phyloP scores from a whole-genome alignment of 2,113 vertebrate species.

The Heloderma charlesbogerti region DNA sequence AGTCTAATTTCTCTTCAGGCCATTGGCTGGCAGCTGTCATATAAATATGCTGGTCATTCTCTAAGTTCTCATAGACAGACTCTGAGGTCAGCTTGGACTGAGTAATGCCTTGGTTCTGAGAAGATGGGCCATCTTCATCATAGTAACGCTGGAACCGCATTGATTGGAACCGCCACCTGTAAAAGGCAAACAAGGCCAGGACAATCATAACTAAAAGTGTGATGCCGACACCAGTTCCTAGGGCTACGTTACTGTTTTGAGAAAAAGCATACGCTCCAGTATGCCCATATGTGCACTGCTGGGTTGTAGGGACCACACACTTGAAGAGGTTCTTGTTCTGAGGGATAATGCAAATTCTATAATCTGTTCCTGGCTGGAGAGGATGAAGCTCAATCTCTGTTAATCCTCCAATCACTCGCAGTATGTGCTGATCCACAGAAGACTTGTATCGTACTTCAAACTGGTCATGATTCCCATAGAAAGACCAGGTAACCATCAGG shows the following conservation, averaged over 20 bases:
- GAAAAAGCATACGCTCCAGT: neutral
- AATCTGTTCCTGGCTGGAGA: neutral
- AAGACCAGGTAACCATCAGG: neutral
- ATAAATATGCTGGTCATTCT: slow-evolving; percentile 10
- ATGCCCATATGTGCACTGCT: slow-evolving; percentile 24
- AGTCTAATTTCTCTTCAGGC: slow-evolving; percentile 2
- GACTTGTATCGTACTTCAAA: neutral
- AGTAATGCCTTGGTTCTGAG: neutral
- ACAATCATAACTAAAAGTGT: neutral
- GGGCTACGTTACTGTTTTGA: neutral
- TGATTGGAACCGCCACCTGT: neutral
- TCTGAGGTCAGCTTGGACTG: slow-evolving; percentile 24
- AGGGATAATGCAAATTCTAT: slow-evolving; percentile 20
- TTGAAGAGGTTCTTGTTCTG: neutral
- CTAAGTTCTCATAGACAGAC: slow-evolving; percentile 10
- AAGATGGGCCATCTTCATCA: slow-evolving; percentile 17
- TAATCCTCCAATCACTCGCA: slow-evolving; percentile 13
- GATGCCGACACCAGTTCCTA: neutral
- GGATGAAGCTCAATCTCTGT: slow-evolving; percentile 7
- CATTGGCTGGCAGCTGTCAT: slow-evolving; percentile 25
- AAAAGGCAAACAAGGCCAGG: neutral
- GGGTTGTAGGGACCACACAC: slow-evolving; percentile 11
- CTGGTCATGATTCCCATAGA: neutral
- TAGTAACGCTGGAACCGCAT: slow-evolving; percentile 44
- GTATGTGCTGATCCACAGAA: neutral